phyloP scores from a whole-genome alignment of 2,113 vertebrate genomes.

The Pseudopipra pipra region DNA sequence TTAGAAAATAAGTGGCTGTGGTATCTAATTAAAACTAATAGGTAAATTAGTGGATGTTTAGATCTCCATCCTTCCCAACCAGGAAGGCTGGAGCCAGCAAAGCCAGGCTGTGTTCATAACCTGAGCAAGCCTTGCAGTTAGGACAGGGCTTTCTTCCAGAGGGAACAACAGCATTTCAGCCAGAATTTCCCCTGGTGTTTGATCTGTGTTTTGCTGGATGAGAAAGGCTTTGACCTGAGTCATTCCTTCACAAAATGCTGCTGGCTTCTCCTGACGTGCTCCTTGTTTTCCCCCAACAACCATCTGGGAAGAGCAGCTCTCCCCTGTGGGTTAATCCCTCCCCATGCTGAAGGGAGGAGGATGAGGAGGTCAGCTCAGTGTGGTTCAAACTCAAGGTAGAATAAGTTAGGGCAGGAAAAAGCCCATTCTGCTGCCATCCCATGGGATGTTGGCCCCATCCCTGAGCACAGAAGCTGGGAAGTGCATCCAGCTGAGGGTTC shows the following conservation, averaged over 20 bases:
- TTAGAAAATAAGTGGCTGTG: constrained; percentile 54
- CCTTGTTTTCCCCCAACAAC: not conserved
- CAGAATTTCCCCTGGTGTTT: not conserved
- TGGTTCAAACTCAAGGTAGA: not conserved
- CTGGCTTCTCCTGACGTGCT: not conserved
- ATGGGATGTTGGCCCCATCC: not conserved
- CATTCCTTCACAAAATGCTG: not conserved
- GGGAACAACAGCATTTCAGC: not conserved
- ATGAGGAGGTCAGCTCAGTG: not conserved
- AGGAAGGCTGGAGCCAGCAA: not conserved
- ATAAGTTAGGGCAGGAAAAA: not conserved
- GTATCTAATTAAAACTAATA: constrained; percentile 62
- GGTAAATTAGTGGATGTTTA: constrained; percentile 71
- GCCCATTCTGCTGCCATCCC: not conserved
- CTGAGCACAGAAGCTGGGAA: not conserved
- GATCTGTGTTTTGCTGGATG: not conserved
- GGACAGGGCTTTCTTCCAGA: not conserved
- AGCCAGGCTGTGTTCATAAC: not conserved
- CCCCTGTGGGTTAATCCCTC: not conserved
- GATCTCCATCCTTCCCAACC: constrained; percentile 23
- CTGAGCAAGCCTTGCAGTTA: not conserved
- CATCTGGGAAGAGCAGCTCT: not conserved
- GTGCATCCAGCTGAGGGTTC: not conserved
- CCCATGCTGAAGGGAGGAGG: fast-evolving
- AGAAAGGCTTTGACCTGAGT: not conserved